phyloP scores from a whole-genome alignment of 2,797 vertebrate species.

The Muraenolepis orangiensis region DNA sequence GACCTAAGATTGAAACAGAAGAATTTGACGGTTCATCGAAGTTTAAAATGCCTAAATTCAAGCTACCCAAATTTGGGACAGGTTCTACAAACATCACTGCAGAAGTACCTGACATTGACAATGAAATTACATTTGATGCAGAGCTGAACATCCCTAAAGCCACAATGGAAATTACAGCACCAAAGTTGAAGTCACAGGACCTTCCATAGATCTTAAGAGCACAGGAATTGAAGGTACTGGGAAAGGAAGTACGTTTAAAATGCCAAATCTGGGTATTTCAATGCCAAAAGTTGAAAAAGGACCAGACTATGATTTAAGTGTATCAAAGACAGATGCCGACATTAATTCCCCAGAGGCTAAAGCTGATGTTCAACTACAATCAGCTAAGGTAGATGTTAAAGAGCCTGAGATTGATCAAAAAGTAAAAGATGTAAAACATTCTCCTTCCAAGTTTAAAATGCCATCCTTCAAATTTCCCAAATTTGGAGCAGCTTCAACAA shows the following conservation, averaged over 20 bases:
- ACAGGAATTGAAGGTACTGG: slow-evolving; percentile 4
- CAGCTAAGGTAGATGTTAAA: slow-evolving; percentile 34
- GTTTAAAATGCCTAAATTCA: slow-evolving; percentile 63
- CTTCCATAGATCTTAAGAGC: not conserved
- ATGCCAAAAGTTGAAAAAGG: slow-evolving; percentile 26
- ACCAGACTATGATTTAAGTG: slow-evolving; percentile 19
- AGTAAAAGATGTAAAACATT: slow-evolving; percentile 21
- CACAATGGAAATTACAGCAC: slow-evolving; percentile 6
- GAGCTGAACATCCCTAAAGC: not conserved
- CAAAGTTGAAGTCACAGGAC: slow-evolving; percentile 1
- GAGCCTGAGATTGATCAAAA: slow-evolving; percentile 19
- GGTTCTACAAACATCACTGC: slow-evolving; percentile 22
- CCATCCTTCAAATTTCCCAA: not conserved
- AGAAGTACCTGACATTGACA: slow-evolving; percentile 16
- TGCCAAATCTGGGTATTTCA: slow-evolving; percentile 30
- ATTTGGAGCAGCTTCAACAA: not conserved
- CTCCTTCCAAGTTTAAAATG: slow-evolving; percentile 17
- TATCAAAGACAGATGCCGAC: slow-evolving; percentile 48
- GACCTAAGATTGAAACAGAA: slow-evolving; percentile 21
- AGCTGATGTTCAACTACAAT: slow-evolving; percentile 3
- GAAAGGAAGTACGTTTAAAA: slow-evolving; percentile 35
- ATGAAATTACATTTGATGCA: not conserved
- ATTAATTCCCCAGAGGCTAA: slow-evolving; percentile 28
- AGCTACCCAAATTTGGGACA: slow-evolving; percentile 64
- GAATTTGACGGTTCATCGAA: slow-evolving; percentile 33